Evolutionary conservation across 2,888 invertebrate species (phyloP), one percentile per base, ranked within the genome.

Genomic region (Hoplodrina ambigua): DNA sequence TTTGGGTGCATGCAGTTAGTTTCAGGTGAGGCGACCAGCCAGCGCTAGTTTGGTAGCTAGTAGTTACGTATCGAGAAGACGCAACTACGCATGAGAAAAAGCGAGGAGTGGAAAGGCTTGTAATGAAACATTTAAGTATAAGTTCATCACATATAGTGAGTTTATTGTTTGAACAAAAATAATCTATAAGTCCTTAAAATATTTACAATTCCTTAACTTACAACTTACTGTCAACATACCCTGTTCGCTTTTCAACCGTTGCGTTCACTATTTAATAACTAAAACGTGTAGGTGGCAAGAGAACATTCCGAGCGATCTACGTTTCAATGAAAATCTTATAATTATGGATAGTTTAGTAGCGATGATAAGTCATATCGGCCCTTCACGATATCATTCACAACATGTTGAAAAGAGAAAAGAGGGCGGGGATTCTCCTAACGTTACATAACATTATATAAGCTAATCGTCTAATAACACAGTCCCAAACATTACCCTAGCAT

Each of bases 241-340:
- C 95, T 95, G 94, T 94, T 94, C 94, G 88, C 95, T 95, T 95
- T 96, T 95, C 95, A 95, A 95, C 94, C 91, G 95, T 95, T 95
- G 95, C 90, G 86, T 89, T 89, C 82, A 86, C 81, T 85, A 85
- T 64, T 87, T 68, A 65, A 78, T 68, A 89, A 89, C 83, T 83
- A 82, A 86, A 85, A 85, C 80, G 65, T 87, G 67, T 86, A 85
- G 87, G 85, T 88, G 92, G 93, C 92, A 93, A 94, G 93, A 92
- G 71, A 83, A 85, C 83, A 75, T 74, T 82, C 79, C 64, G 79
- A 83, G 75, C 81, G 73, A 76, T 75, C 68, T 74, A 76, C 56
- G 69, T 64, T 73, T 72, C 49, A 68, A 72, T 80, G 62, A 71
- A 62, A 72, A 71, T 62, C 55, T 82, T 77, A 83, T 70, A 70